Percentiles rank a stretch among this genome's conserved stretches.
phyloP scores from a whole-genome alignment of 1,140 invertebrate genomes.

The Drosophila lowei region DNA sequence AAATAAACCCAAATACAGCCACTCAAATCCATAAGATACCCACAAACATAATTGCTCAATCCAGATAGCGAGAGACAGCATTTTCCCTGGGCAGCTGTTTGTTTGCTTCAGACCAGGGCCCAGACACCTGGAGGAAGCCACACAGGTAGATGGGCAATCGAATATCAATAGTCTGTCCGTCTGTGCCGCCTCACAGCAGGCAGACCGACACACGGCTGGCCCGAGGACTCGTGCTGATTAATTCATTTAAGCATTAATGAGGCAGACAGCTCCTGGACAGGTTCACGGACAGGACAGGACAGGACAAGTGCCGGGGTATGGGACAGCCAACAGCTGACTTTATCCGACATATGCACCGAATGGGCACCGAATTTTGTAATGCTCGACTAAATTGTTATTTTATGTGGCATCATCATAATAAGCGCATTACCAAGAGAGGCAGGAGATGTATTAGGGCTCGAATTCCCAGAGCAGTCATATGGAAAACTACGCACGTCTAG shows the following conservation, averaged over 20 bases:
- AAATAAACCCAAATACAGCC: constrained; percentile 1
- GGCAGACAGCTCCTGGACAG: not conserved
- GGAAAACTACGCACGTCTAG: constrained; percentile 74
- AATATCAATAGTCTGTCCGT: constrained; percentile 31
- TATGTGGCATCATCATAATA: constrained; percentile 80
- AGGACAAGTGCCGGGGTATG: constrained; percentile 8
- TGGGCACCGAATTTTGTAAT: constrained; percentile 67
- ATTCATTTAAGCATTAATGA: constrained; percentile 74
- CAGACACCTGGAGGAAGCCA: constrained; percentile 31
- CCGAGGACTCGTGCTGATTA: constrained; percentile 67
- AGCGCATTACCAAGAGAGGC: constrained; percentile 59
- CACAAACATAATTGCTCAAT: constrained; percentile 44
- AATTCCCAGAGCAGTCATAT: constrained; percentile 62
- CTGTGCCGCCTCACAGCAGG: constrained; percentile 8
- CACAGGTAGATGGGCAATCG: constrained; percentile 23
- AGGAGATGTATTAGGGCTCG: constrained; percentile 28
- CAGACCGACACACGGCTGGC: not conserved
- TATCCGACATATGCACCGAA: constrained; percentile 46
- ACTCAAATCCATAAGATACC: constrained; percentile 17
- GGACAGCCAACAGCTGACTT: constrained; percentile 63
- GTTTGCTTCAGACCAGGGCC: constrained; percentile 10
- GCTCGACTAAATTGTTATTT: constrained; percentile 79
- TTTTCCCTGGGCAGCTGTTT: constrained; percentile 32
- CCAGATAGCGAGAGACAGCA: constrained; percentile 24
- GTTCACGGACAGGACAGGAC: no score